Evolutionary conservation across 1,140 invertebrate genomes (phyloP), one percentile per base, ranked within the genome.

Genomic region (Rhagoletis pomonella): DNA sequence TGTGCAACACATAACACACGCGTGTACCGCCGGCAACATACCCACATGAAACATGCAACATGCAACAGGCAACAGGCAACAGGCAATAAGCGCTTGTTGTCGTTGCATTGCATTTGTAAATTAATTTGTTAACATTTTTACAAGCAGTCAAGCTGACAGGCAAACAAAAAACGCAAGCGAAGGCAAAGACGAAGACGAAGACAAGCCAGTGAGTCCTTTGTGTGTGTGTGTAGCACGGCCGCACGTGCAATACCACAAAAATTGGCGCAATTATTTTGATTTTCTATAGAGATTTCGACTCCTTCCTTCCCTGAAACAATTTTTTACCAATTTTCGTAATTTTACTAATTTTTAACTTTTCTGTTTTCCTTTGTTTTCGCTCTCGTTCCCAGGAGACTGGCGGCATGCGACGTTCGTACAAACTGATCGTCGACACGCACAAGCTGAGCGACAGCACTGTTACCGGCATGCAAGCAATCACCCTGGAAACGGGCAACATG

Each of bases 401-500:
- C 73, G 87, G 87, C 29, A 89, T 89, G 88, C 86, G 88, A 50
- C 60, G 88, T 17, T 89, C 88, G 7, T 89, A 85, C 58, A 89
- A 89, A 89, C 67, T 89, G 47, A 89, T 89, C 86, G 88, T 89
- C 39, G 88, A 89, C 69, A 89, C 88, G 6, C 87, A 87, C 39
- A 89, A 89, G 86, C 47, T 89, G 55, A 88, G 81, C 44, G 88
- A 87, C 69, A 88, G 86, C 39, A 60, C 81, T 0, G 77, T 88
- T 3, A 81, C 86, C 17, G 84, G 86, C n/a, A 59, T 88, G 81
- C 88, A 89, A 87, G 87, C 87, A 19, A 89, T 89, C 7, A 64
- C 86, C 29, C 81, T 89, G 64, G 87, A 88, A 44, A 87, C 77
- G 4, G 67, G 62, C 19, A 58, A 64, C 4, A 69, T 73, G 29